A percentile compares a stretch with the other conserved stretches of the same genome.
Conservation (phyloP, 53 echinoderm and acorn worm genomes). For the Henricia sp. region DNA sequence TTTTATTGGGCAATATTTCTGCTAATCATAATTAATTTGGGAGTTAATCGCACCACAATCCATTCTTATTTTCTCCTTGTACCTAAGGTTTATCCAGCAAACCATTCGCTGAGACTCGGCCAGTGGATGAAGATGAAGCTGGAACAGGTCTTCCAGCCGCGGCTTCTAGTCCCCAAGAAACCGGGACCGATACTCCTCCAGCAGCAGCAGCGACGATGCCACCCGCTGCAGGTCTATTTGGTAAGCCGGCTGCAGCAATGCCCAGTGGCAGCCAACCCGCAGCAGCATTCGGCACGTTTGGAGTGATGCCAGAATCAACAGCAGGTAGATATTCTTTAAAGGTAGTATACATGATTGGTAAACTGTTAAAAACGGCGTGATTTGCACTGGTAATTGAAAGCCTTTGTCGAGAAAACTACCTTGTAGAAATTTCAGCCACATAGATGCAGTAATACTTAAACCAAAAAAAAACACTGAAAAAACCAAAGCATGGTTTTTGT, state of each 20-base stretch:
- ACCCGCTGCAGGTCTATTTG: constrained; percentile 13
- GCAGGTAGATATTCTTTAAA: not conserved
- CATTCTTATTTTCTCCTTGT: not conserved
- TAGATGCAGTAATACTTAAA: too few relatives aligned
- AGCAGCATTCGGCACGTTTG: not conserved
- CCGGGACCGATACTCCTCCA: not conserved
- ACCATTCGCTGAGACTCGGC: not conserved
- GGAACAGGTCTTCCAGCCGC: constrained; percentile 34
- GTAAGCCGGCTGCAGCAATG: constrained; percentile 15
- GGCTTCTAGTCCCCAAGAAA: not conserved
- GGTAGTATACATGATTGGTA: too few relatives aligned
- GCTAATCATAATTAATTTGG: not conserved
- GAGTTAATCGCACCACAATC: not conserved
- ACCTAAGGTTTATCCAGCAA: constrained; percentile 4
- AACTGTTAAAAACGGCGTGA: too few relatives aligned
- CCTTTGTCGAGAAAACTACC: too few relatives aligned
- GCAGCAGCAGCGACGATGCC: constrained; percentile 36
- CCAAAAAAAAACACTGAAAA: too few relatives aligned
- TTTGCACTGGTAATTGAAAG: too few relatives aligned
- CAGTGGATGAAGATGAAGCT: constrained; percentile 43
- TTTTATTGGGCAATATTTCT: too few relatives aligned
- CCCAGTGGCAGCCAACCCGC: too few relatives aligned
- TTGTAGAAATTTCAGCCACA: too few relatives aligned
- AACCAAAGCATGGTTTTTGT: too few relatives aligned
- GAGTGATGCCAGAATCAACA: constrained; percentile 21